Base-by-base conservation (phyloP, 2,888 invertebrate species). In the Toxonevra muliebris region DNA sequence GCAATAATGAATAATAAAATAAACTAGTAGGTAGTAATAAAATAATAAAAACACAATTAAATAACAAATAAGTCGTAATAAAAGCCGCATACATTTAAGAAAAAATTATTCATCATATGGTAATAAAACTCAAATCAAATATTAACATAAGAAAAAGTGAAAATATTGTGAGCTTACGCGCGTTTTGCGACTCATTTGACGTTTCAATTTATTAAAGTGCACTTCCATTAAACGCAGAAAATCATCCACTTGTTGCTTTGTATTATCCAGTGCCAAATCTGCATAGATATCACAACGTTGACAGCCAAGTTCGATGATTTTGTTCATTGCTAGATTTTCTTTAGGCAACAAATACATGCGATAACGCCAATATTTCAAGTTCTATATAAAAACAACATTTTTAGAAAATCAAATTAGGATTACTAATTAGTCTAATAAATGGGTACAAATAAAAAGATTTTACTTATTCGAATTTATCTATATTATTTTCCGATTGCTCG, bases 361-460 rank as follows among this genome's bases (percentile, higher is more conserved):
- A 82, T 96, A 95, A 69, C 97, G 89, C 95, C 95, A 96, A 82
- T 93, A 96, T 84, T 96, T 96, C 40, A 94, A 86, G 12, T 91
- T 89, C 94, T 94, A 80, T 30, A 30, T 30, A 30, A 30, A 7
- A n/a, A n/a, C n/a, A n/a, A n/a, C n/a, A n/a, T n/a, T n/a, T n/a
- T n/a, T n/a, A n/a, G n/a, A n/a, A n/a, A n/a, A n/a, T n/a, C n/a
- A n/a, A n/a, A n/a, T n/a, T n/a, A n/a, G n/a, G n/a, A n/a, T n/a
- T n/a, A n/a, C n/a, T n/a, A n/a, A n/a, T n/a, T n/a, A n/a, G n/a
- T n/a, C n/a, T n/a, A n/a, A n/a, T n/a, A n/a, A n/a, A n/a, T n/a
- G n/a, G n/a, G n/a, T n/a, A n/a, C n/a, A n/a, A n/a, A n/a, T n/a
- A n/a, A n/a, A n/a, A n/a, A n/a, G n/a, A n/a, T n/a, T n/a, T n/a